A percentile compares a stretch with the other conserved stretches of the same genome.
These are phyloP conservation scores for Corydoras sp. DNA, from an alignment of 2,113 vertebrate genomes.

Conservation along the genomic window DNA sequence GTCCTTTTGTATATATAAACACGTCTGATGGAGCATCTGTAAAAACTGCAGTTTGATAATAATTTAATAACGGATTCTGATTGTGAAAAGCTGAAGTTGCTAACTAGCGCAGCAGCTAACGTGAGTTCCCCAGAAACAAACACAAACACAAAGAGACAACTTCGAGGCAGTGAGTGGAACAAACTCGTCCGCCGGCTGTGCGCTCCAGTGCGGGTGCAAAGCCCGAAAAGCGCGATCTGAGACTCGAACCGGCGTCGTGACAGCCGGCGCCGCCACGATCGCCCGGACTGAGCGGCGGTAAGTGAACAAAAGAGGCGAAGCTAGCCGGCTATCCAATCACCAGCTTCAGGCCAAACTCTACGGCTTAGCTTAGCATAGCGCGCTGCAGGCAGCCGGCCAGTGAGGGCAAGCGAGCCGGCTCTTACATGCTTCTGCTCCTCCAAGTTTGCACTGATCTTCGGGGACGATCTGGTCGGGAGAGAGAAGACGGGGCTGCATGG, in stretches of 20 bases:
- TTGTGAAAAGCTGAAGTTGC: constrained; percentile 11
- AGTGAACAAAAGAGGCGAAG: constrained; percentile 47
- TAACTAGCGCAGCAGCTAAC: constrained; percentile 12
- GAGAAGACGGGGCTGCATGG: constrained; percentile 78
- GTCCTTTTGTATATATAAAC: too few relatives aligned
- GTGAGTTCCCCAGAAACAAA: constrained; percentile 11
- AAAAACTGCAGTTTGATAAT: too few relatives aligned
- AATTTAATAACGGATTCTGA: too few relatives aligned
- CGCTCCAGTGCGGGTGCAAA: not conserved
- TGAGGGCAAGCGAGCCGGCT: constrained; percentile 26
- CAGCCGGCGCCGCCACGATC: not conserved
- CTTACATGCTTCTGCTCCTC: constrained; percentile 69
- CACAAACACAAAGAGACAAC: constrained; percentile 69
- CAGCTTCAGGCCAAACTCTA: constrained; percentile 55
- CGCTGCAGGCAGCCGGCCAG: constrained; percentile 48
- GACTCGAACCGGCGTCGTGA: constrained; percentile 18
- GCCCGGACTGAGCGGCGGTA: not conserved
- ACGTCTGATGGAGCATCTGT: too few relatives aligned
- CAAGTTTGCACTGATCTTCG: constrained; percentile 58
- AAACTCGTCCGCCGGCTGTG: constrained; percentile 21
- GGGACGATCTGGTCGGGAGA: constrained; percentile 83
- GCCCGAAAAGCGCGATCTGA: constrained; percentile 29
- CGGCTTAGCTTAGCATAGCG: constrained; percentile 41
- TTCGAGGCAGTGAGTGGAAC: constrained; percentile 37
- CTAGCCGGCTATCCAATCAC: constrained; percentile 19